These are phyloP conservation scores for Hirundichthys speculiger DNA, from an alignment of 2,113 vertebrate species.

Conservation along the genomic window DNA sequence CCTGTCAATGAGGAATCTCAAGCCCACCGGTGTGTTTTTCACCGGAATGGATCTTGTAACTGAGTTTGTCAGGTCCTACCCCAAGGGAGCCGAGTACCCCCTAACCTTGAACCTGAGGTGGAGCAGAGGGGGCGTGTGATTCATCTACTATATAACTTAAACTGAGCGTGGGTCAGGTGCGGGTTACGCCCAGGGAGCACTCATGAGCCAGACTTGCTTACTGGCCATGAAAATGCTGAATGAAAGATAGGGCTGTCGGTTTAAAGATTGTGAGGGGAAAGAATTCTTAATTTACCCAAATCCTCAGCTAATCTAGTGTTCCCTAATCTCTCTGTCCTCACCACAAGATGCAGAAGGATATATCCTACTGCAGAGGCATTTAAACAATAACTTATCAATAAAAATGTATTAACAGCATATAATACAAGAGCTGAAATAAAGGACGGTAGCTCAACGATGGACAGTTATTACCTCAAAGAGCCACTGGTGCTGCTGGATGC, in stretches of 20 bases:
- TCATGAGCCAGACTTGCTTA: conserved; percentile 59
- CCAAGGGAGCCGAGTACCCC: conserved; percentile 38
- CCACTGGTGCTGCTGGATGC: conserved; percentile 28
- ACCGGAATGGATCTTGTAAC: conserved; percentile 62
- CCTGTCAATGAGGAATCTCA: conserved; percentile 48
- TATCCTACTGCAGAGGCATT: conserved; percentile 28
- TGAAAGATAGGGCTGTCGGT: conserved; percentile 45
- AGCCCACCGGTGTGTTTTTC: conserved; percentile 54
- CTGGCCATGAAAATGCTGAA: conserved; percentile 30
- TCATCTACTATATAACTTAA: conserved; percentile 49
- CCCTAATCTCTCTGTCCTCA: conserved; percentile 58
- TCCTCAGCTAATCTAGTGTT: conserved; percentile 63
- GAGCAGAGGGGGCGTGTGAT: conserved; percentile 24
- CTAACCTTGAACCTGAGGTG: conserved; percentile 30
- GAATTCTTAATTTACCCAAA: conserved; percentile 71
- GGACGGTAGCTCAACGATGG: conserved; percentile 2
- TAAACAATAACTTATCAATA: conserved; percentile 9
- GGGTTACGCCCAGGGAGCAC: conserved; percentile 43
- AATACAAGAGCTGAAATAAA: conserved; percentile 26
- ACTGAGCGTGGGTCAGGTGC: conserved; percentile 37
- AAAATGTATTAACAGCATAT: conserved; percentile 17
- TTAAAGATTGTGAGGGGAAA: conserved; percentile 38
- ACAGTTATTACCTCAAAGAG: conserved; percentile 34
- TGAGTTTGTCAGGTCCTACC: conserved; percentile 48
- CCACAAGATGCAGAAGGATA: conserved; percentile 9